Evolutionary conservation across 2,888 invertebrate species (phyloP).

Genomic region (Masnerella sp.): DNA sequence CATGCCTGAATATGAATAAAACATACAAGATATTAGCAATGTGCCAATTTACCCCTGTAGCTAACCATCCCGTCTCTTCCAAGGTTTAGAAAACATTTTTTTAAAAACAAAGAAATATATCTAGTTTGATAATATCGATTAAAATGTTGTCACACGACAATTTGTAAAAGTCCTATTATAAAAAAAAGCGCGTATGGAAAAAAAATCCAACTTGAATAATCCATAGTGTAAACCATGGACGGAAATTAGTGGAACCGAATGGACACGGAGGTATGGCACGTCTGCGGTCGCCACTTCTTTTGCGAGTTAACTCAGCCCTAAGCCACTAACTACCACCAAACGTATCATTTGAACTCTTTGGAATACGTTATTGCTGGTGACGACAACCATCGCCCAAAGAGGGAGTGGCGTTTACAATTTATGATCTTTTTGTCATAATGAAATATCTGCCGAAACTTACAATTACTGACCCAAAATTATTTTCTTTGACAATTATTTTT

Average conservation of each 20-base stretch:
- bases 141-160: no score
- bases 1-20: no score
- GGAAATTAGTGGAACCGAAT: constrained; percentile 13
- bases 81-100: no score
- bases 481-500: constrained; percentile 30
- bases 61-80: no score
- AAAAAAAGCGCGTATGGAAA: no score
- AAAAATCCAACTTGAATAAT: no score
- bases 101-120: no score
- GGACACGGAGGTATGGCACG: constrained; percentile 25
- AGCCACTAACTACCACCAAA: constrained; percentile 55
- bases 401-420: constrained; percentile 58
- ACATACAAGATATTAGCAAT: no score
- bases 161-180: no score
- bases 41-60: no score
- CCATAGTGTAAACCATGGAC: constrained; percentile 21
- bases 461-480: constrained; percentile 35
- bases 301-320: constrained; percentile 40
- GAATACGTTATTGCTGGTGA: constrained; percentile 59
- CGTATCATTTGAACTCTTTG: constrained; percentile 60
- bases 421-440: constrained; percentile 51
- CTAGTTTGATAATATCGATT: no score
- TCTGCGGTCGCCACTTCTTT: constrained; percentile 58
- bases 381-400: constrained; percentile 59
- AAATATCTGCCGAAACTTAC: constrained; percentile 46